Evolutionary conservation across 2,888 invertebrate genomes (phyloP).

Genomic region (Lycaena phlaeas): DNA sequence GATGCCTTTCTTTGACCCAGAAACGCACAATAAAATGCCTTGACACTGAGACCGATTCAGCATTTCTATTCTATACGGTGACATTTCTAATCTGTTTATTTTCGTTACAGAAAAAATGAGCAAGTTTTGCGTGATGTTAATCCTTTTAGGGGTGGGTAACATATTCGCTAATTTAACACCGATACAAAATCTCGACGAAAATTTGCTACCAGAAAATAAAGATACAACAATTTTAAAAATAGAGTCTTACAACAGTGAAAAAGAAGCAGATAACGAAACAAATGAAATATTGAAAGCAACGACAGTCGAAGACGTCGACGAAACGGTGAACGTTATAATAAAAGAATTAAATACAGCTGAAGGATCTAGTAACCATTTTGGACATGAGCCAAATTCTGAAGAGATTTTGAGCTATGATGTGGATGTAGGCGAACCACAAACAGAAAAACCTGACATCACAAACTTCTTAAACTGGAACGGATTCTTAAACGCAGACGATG

Average conservation of each 20-base stretch:
- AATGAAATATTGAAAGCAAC: constrained; percentile 15
- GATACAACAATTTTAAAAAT: constrained; percentile 31
- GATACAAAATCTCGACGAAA: constrained; percentile 18
- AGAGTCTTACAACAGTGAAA: constrained; percentile 26
- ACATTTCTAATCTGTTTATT: constrained; percentile 19
- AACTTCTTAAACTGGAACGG: constrained; percentile 10
- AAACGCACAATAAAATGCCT: constrained; percentile 42
- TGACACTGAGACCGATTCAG: constrained; percentile 7
- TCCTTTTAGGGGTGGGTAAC: constrained; percentile 32
- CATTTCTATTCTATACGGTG: too few species aligned
- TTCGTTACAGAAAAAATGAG: constrained; percentile 54
- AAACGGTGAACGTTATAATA: background rate
- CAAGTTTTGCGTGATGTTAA: constrained; percentile 26
- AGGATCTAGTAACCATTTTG: constrained; percentile 11
- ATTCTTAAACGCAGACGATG: constrained; percentile 16
- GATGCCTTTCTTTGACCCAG: constrained; percentile 54
- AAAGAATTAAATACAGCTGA: background rate
- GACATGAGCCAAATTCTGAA: constrained; percentile 19
- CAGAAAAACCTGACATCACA: constrained; percentile 14
- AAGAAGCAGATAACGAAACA: constrained; percentile 29
- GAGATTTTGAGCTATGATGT: constrained; percentile 11
- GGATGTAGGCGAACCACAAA: background rate
- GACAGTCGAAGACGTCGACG: background rate
- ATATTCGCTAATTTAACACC: constrained; percentile 27
- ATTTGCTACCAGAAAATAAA: constrained; percentile 24